A percentile compares a stretch with the other conserved stretches of the same genome.
These are phyloP conservation scores for Heliangelus exortis DNA, from an alignment of 2,797 vertebrate genomes.

Conservation along the genomic window DNA sequence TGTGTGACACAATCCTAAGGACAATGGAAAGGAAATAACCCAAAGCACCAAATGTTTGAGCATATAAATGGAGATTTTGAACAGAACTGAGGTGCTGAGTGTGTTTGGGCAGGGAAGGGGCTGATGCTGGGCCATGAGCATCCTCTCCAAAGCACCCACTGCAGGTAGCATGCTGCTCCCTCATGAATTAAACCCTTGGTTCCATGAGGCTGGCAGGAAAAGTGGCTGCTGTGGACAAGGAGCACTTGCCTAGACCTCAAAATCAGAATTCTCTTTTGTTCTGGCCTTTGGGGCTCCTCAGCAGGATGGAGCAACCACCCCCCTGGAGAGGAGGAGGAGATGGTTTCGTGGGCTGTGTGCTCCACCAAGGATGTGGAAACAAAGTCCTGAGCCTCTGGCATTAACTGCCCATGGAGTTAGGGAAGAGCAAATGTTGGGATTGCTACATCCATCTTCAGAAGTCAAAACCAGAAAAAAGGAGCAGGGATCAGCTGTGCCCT, in stretches of 20 bases:
- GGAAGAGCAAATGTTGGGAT: rapidly evolving
- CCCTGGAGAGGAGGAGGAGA: not conserved
- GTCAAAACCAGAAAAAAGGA: rapidly evolving
- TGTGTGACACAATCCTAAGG: not conserved
- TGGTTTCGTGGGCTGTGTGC: rapidly evolving
- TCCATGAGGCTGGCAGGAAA: not conserved
- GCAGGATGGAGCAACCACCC: rapidly evolving
- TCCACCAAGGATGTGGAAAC: not conserved
- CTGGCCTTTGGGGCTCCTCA: not conserved
- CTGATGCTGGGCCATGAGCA: rapidly evolving
- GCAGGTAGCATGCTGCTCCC: rapidly evolving
- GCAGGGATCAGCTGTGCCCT: not conserved
- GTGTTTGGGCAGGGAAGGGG: not conserved
- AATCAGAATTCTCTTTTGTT: not conserved
- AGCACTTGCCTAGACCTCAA: not conserved
- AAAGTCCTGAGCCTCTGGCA: not conserved
- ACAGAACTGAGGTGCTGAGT: not conserved
- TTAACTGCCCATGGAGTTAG: rapidly evolving
- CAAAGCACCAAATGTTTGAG: not conserved
- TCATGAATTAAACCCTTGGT: not conserved
- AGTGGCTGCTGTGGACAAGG: rapidly evolving
- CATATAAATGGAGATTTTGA: not conserved
- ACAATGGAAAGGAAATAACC: not conserved
- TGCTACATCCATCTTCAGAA: not conserved
- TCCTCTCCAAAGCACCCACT: not conserved